These are phyloP conservation scores for Panthera leo DNA, from an alignment of 2,113 vertebrate genomes.

Conservation along the genomic window DNA sequence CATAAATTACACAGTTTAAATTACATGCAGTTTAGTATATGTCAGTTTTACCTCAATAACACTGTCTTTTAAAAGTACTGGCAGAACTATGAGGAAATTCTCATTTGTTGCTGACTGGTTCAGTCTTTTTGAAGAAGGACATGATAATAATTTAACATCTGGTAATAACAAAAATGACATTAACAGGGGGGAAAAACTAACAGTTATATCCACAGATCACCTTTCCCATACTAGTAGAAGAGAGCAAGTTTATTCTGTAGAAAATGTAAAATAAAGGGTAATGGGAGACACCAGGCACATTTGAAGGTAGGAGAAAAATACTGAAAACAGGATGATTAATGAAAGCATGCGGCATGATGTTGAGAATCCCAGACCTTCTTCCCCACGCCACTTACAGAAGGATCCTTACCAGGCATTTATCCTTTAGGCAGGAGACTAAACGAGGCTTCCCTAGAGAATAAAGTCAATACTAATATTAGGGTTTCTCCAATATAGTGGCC, in stretches of 20 bases:
- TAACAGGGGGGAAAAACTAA: background rate
- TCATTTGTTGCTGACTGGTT: background rate
- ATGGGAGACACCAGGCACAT: background rate
- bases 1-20: background rate
- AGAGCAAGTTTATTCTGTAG: background rate
- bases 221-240: background rate
- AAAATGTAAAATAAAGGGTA: background rate
- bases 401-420: background rate
- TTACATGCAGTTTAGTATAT: background rate
- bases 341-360: background rate
- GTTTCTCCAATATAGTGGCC: background rate
- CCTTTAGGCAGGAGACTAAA: background rate
- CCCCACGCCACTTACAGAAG: background rate
- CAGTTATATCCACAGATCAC: background rate
- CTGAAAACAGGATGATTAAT: background rate
- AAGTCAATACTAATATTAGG: background rate
- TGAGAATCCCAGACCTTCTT: background rate
- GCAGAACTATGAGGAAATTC: background rate
- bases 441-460: background rate
- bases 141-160: background rate
- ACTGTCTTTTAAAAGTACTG: background rate
- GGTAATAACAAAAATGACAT: conserved; percentile 2
- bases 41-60: background rate
- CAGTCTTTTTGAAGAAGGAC: background rate
- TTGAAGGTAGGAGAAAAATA: background rate